phyloP scores from a whole-genome alignment of 1,140 invertebrate species.

The Drosophila santomea region DNA sequence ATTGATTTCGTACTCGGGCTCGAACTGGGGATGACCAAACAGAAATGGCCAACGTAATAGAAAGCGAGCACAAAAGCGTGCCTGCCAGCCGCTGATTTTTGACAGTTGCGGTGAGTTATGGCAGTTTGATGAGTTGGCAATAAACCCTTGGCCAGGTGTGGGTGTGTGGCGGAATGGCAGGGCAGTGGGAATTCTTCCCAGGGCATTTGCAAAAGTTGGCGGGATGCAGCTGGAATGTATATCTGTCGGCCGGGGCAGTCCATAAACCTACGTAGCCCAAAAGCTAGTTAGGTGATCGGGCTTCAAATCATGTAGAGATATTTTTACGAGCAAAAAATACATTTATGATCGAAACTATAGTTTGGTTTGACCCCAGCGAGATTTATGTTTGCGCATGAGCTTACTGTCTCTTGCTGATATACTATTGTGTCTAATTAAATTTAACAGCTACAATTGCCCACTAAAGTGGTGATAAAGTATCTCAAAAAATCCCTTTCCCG shows the following conservation, averaged over 20 bases:
- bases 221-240: conserved; percentile 28
- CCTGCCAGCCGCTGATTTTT: conserved; percentile 73
- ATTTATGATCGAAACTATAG: conserved; percentile 30
- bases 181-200: conserved; percentile 1
- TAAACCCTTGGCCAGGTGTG: conserved; percentile 50
- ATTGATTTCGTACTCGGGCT: conserved; percentile 28
- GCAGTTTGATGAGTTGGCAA: conserved; percentile 82
- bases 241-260: background rate
- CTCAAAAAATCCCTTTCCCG: background rate
- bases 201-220: conserved; percentile 43
- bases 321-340: conserved; percentile 28
- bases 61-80: conserved; percentile 62
- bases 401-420: conserved; percentile 5
- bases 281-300: conserved; percentile 6
- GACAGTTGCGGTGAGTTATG: conserved; percentile 83
- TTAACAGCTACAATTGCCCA: background rate
- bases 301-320: conserved; percentile 15
- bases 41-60: conserved; percentile 50
- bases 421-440: background rate
- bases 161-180: conserved; percentile 14
- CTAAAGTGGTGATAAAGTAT: background rate
- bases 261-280: background rate
- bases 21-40: conserved; percentile 61
- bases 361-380: background rate
- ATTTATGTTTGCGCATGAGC: background rate